phyloP scores from a whole-genome alignment of 1,140 invertebrate genomes.

The Kradibia gibbosae region DNA sequence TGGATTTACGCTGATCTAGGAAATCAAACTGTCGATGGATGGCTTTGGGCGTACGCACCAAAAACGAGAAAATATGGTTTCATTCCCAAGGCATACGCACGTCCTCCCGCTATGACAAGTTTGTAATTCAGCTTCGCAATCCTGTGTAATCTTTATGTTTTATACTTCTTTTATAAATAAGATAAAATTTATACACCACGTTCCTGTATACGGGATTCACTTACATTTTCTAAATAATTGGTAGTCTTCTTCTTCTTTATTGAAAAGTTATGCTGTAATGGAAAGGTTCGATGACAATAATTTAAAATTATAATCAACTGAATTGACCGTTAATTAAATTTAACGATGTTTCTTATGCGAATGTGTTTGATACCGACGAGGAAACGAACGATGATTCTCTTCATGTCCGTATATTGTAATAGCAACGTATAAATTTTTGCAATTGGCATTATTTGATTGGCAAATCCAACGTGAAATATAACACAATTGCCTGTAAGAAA shows the following conservation, averaged over 20 bases:
- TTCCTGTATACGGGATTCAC: slow-evolving; percentile 27
- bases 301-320: background rate
- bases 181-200: slow-evolving; percentile 58
- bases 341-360: background rate
- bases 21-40: slow-evolving; percentile 94
- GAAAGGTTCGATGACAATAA: background rate
- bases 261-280: background rate
- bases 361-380: slow-evolving; percentile 7
- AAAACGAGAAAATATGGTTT: slow-evolving; percentile 95
- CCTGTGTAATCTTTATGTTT: slow-evolving; percentile 49
- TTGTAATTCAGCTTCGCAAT: slow-evolving; percentile 75
- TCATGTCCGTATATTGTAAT: slow-evolving; percentile 62
- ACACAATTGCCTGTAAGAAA: slow-evolving; percentile 67
- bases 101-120: slow-evolving; percentile 93
- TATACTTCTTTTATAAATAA: slow-evolving; percentile 56
- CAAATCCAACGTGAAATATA: slow-evolving; percentile 65
- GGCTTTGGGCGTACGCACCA: slow-evolving; percentile 95
- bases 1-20: slow-evolving; percentile 95
- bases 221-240: slow-evolving; percentile 1
- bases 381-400: background rate
- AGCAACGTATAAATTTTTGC: slow-evolving; percentile 65
- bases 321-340: background rate
- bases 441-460: slow-evolving; percentile 64
- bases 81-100: slow-evolving; percentile 94
- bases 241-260: background rate